phyloP scores from a whole-genome alignment of 2,113 vertebrate species.

The Labeo rohita region DNA sequence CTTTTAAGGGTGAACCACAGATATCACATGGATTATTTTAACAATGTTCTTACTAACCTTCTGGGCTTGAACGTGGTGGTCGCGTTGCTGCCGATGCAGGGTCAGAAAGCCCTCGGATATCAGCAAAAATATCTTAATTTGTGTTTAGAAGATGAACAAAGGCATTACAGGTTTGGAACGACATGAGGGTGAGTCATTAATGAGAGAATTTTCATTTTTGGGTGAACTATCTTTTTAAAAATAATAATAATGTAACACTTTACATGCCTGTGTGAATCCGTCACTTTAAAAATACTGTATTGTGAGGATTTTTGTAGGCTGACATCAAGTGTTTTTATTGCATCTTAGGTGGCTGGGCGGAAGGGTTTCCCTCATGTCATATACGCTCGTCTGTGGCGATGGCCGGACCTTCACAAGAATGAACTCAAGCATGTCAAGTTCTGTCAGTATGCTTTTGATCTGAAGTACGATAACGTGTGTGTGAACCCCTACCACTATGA shows the following conservation, averaged over 20 bases:
- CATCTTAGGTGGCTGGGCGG: conserved; percentile 76
- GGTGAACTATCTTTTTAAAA: not conserved
- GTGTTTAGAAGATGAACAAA: too few species aligned
- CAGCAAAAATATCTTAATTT: too few species aligned
- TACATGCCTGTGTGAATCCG: not conserved
- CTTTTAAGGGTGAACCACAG: too few species aligned
- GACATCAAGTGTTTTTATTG: conserved; percentile 7
- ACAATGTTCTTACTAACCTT: too few species aligned
- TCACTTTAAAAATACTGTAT: not conserved
- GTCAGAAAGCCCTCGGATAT: too few species aligned
- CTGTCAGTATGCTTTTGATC: conserved; percentile 83
- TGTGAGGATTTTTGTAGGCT: not conserved
- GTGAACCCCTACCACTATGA: conserved; percentile 86
- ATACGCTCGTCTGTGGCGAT: conserved; percentile 82
- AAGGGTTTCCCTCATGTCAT: conserved; percentile 84
- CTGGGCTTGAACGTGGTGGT: too few species aligned
- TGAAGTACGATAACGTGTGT: conserved; percentile 85
- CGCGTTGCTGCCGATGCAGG: too few species aligned
- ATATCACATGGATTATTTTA: too few species aligned
- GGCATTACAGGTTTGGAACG: too few species aligned
- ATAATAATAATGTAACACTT: not conserved
- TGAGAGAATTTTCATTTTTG: too few species aligned
- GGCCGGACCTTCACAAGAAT: conserved; percentile 86
- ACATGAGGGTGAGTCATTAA: too few species aligned
- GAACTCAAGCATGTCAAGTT: conserved; percentile 83